These are phyloP conservation scores for Parotia lawesii DNA, from an alignment of 2,113 vertebrate genomes.

Conservation along the genomic window DNA sequence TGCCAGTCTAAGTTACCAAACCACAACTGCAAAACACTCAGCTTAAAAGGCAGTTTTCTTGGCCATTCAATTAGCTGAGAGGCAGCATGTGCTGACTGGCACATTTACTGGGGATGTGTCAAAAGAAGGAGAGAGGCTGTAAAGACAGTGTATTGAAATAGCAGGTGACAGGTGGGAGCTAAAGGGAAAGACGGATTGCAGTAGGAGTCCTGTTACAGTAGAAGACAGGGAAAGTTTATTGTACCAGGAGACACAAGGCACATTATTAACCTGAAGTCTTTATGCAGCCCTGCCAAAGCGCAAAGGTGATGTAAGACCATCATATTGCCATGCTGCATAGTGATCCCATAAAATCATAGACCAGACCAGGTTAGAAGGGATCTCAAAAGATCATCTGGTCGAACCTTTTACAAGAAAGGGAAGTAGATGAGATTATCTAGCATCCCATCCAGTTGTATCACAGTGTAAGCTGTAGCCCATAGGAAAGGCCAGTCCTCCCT, in stretches of 20 bases:
- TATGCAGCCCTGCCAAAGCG: background rate
- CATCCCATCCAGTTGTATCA: background rate
- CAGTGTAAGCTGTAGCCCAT: background rate
- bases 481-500: background rate
- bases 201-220: background rate
- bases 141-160: background rate
- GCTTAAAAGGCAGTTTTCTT: background rate
- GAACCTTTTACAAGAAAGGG: background rate
- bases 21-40: background rate
- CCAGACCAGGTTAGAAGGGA: background rate
- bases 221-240: background rate
- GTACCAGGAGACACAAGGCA: background rate
- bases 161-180: background rate
- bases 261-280: background rate
- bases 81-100: background rate
- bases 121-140: background rate
- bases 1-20: background rate
- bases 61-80: background rate
- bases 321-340: accelerated
- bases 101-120: background rate
- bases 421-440: background rate
- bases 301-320: background rate
- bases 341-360: background rate
- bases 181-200: background rate
- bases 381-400: background rate